These are phyloP conservation scores for Hydriomena furcata DNA, from an alignment of 2,888 invertebrate species.

Conservation along the genomic window DNA sequence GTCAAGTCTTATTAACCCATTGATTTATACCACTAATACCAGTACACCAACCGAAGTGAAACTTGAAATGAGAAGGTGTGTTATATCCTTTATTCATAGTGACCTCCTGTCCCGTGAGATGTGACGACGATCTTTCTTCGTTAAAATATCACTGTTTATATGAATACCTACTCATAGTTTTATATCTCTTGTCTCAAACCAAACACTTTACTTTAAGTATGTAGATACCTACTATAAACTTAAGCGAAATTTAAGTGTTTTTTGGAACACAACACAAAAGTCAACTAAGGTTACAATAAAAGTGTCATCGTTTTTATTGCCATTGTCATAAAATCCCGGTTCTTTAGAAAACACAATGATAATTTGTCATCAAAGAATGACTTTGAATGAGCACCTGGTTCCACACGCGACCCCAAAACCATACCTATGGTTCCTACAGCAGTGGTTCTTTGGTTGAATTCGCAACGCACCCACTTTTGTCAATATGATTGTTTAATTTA, in stretches of 20 bases:
- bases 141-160: too few species aligned
- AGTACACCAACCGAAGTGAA: slow-evolving; percentile 21
- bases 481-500: slow-evolving; percentile 79
- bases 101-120: too few species aligned
- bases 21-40: neutral
- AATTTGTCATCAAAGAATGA: slow-evolving; percentile 75
- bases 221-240: neutral
- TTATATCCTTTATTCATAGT: too few species aligned
- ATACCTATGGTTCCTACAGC: slow-evolving; percentile 34
- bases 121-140: too few species aligned
- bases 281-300: slow-evolving; percentile 53
- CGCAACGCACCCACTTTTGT: slow-evolving; percentile 74
- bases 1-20: slow-evolving; percentile 44
- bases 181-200: too few species aligned
- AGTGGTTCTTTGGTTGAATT: slow-evolving; percentile 54
- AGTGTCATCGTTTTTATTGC: slow-evolving; percentile 61
- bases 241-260: slow-evolving; percentile 27
- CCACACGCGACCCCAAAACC: slow-evolving; percentile 67
- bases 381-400: slow-evolving; percentile 67
- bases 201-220: neutral
- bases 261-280: slow-evolving; percentile 47
- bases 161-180: too few species aligned
- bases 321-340: slow-evolving; percentile 56
- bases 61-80: slow-evolving; percentile 29
- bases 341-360: slow-evolving; percentile 71